These are phyloP conservation scores for Carassius gibelio DNA, from an alignment of 2,113 vertebrate species.

Conservation along the genomic window DNA sequence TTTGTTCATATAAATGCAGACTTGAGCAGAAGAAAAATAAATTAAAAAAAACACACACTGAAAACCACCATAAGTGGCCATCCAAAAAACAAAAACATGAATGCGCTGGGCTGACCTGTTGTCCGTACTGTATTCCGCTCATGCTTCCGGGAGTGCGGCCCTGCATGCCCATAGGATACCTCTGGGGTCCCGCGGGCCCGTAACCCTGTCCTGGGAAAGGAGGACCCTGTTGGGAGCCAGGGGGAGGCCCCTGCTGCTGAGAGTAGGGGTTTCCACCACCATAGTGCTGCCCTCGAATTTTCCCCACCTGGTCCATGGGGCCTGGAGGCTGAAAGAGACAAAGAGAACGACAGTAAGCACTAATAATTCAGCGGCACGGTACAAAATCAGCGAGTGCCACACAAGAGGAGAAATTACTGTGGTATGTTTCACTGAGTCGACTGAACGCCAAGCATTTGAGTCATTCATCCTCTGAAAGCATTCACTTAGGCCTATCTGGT, in stretches of 20 bases:
- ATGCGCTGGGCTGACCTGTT: constrained; percentile 80
- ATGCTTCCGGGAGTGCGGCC: constrained; percentile 85
- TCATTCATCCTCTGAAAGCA: background rate
- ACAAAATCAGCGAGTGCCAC: background rate
- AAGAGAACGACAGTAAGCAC: constrained; percentile 51
- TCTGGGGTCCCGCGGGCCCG: constrained; percentile 81
- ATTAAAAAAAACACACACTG: too few species aligned
- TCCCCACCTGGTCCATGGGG: constrained; percentile 97
- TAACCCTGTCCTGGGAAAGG: constrained; percentile 86
- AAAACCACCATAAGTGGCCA: too few species aligned
- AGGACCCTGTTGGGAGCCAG: constrained; percentile 81
- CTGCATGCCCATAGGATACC: constrained; percentile 87
- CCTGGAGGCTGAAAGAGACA: constrained; percentile 82
- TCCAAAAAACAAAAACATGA: background rate
- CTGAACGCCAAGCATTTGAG: background rate
- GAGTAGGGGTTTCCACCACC: constrained; percentile 87
- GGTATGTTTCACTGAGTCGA: background rate
- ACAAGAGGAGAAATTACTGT: background rate
- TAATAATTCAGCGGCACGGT: constrained; percentile 18
- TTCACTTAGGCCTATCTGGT: background rate
- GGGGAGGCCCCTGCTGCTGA: constrained; percentile 83
- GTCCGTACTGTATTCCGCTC: constrained; percentile 88
- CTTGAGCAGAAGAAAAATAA: too few species aligned
- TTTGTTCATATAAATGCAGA: too few species aligned
- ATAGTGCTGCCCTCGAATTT: constrained; percentile 93